A percentile compares a stretch with the other conserved stretches of the same genome.
Evolutionary conservation across 2,888 invertebrate species (phyloP).

Genomic region (Tetragonula carbonaria): DNA sequence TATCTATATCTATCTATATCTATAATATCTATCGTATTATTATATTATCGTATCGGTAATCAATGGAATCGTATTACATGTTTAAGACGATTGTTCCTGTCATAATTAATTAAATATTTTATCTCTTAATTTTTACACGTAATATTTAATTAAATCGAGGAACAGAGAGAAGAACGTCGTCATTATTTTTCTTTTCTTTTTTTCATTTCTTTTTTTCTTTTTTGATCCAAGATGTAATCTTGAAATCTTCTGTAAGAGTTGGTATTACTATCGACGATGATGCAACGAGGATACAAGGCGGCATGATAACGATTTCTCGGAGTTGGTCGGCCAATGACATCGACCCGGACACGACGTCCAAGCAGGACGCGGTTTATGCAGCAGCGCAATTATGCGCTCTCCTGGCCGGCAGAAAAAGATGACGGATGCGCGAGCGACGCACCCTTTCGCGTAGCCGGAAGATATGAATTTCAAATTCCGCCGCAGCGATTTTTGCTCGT

Average conservation of each 20-base stretch:
- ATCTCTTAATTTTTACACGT: too few relatives aligned
- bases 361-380: constrained; percentile 65
- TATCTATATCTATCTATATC: too few relatives aligned
- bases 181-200: background rate
- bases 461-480: constrained; percentile 80
- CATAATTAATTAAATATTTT: too few relatives aligned
- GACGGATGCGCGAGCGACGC: constrained; percentile 75
- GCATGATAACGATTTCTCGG: constrained; percentile 28
- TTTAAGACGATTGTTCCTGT: too few relatives aligned
- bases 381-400: constrained; percentile 75
- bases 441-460: constrained; percentile 70
- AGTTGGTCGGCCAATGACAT: constrained; percentile 32
- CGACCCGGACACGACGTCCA: constrained; percentile 42
- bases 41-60: too few relatives aligned
- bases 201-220: too few relatives aligned
- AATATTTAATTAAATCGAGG: background rate
- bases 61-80: too few relatives aligned
- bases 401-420: constrained; percentile 77
- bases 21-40: too few relatives aligned
- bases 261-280: background rate
- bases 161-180: background rate
- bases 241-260: background rate
- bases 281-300: background rate
- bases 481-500: constrained; percentile 77
- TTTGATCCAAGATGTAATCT: background rate